Base-by-base conservation (phyloP, 2,888 invertebrate genomes). In the Agrochola litura region DNA sequence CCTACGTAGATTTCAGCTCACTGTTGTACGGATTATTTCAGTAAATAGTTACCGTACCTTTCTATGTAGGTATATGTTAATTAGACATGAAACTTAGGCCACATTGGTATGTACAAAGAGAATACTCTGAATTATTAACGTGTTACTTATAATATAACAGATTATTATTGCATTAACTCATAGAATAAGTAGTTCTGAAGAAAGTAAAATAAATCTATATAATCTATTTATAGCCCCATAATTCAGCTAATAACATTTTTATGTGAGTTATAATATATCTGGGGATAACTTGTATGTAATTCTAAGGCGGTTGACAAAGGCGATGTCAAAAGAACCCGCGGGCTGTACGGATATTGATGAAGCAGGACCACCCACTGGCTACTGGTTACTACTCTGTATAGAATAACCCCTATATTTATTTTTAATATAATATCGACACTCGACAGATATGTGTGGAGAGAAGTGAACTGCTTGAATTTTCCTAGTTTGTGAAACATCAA, bases 331-430 rank as follows among this genome's bases (percentile, higher is more conserved):
- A 88, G 81, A 83, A 79, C 81, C 87, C 83, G 82, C 77, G 69
- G 84, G 82, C 74, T 69, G 76, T 85, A 82, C 83, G 90, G 89
- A 88, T 87, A 85, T 89, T 86, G 89, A 87, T 82, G 80, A 52
- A 68, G 58, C 69, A 52, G 56, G 66, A 71, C 74, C 73, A 52
- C 73, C 76, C 74, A 46, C 81, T 58, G 65, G 41, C 58, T 66
- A 46, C 43, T 49, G n/a, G 58, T 25, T 69, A 58, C 49, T 12
- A n/a, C 30, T 30, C 43, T 61, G 43, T 52, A 76, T 52, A 64
- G 43, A 77, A 75, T 80, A 86, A 66, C 68, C 14, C 37, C 2
- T 73, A 63, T 84, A 80, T 65, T 83, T 84, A 76, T 82, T 82
- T 81, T 75, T 49, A 63, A 54, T 79, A 70, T 66, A 49, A 63